phyloP scores from a whole-genome alignment of 2,797 vertebrate species.

The Rachycentron canadum region DNA sequence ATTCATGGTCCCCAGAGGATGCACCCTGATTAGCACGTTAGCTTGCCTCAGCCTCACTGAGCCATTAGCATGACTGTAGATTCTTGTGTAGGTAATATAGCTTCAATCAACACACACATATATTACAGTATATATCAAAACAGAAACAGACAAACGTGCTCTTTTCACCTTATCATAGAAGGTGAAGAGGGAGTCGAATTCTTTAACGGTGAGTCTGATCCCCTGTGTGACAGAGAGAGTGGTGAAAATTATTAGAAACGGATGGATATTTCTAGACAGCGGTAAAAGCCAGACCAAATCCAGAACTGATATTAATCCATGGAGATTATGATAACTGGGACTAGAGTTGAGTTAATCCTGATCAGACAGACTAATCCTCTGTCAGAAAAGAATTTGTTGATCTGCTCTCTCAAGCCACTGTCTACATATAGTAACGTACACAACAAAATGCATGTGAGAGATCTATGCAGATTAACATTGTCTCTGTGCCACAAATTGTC shows the following conservation, averaged over 20 bases:
- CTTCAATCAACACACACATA: neutral
- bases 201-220: conserved; percentile 89
- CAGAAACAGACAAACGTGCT: conserved; percentile 4
- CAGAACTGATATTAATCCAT: conserved; percentile 81
- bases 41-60: neutral
- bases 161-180: conserved; percentile 93
- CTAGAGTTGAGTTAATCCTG: conserved; percentile 83
- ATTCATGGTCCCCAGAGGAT: conserved; percentile 4
- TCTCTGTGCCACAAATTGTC: conserved; percentile 7
- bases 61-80: neutral
- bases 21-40: neutral
- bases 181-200: conserved; percentile 94
- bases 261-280: conserved; percentile 67
- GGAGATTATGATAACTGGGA: conserved; percentile 84
- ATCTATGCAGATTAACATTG: conserved; percentile 28
- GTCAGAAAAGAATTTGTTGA: conserved; percentile 72
- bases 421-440: conserved; percentile 52
- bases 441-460: conserved; percentile 28
- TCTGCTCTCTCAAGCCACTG: conserved; percentile 51
- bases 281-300: conserved; percentile 59
- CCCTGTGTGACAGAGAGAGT: conserved; percentile 78
- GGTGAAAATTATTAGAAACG: conserved; percentile 57
- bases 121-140: neutral
- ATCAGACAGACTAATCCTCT: conserved; percentile 76
- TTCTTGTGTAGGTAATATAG: neutral